A percentile compares a stretch with the other conserved stretches of the same genome.
Conservation (phyloP, 2,888 invertebrate species). For the Apodemia zela region DNA sequence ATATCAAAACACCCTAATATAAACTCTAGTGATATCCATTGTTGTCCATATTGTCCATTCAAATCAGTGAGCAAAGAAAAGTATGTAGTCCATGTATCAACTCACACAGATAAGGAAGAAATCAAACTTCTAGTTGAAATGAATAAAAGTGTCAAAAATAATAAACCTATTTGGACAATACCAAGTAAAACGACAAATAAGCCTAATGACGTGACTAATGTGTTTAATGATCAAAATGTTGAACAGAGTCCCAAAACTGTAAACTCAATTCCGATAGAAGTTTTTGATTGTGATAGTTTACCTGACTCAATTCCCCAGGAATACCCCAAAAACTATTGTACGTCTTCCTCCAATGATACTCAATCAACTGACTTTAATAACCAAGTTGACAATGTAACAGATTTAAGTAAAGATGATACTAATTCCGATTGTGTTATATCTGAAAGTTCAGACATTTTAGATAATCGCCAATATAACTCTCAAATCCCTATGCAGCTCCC, state of each 20-base stretch:
- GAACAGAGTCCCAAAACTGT: conserved; percentile 48
- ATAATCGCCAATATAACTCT: conserved; percentile 53
- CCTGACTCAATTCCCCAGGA: conserved; percentile 58
- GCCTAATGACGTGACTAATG: conserved; percentile 36
- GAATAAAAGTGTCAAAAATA: conserved; percentile 47
- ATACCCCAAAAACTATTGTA: conserved; percentile 56
- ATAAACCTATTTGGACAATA: conserved; percentile 67
- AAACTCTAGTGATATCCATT: conserved; percentile 81
- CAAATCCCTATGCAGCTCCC: conserved; percentile 52
- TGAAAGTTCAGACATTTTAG: conserved; percentile 56
- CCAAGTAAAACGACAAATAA: conserved; percentile 53
- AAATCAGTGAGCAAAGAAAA: conserved; percentile 83
- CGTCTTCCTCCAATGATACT: conserved; percentile 41
- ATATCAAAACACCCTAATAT: conserved; percentile 88
- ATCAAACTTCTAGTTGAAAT: conserved; percentile 59
- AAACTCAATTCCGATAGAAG: conserved; percentile 63
- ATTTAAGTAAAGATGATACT: conserved; percentile 63
- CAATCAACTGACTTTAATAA: conserved; percentile 46
- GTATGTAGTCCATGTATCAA: conserved; percentile 76
- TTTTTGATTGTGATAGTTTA: conserved; percentile 67
- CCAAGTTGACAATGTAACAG: conserved; percentile 48
- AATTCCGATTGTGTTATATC: conserved; percentile 66
- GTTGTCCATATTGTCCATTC: conserved; percentile 82
- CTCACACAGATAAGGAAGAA: conserved; percentile 71
- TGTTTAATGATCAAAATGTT: conserved; percentile 41